Evolutionary conservation across 30 jellyfish, hydroid and myxozoan genomes (phyloP), one percentile per base, ranked within the genome.

Genomic region (Sanderia malayensis): DNA sequence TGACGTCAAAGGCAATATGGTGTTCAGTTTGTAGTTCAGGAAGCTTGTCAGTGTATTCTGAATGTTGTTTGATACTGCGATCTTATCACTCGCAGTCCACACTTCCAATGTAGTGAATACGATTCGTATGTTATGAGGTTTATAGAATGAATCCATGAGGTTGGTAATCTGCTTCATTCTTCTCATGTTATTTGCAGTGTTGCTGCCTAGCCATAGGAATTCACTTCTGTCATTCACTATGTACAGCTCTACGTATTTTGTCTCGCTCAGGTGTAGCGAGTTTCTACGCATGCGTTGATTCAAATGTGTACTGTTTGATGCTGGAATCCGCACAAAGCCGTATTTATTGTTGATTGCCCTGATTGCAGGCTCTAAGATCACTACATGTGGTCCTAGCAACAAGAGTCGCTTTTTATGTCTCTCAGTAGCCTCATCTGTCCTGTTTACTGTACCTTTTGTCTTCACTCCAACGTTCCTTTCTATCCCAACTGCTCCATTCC

Each of bases 21-120:
- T 32, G 18, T 52, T 23, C 10, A 8, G 11, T 18, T 94, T 73
- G 61, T 82, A 89, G 62, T 64, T 67, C 86, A 74, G 27, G 70
- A 81, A 81, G 25, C 61, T 28, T 1, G 11, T 13, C 65, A 89
- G 58, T 26, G 94, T 60, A 0, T 32, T 22, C 8, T 7, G 30
- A 1, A 81, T 45, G 15, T n/a, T 46, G 4, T 19, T 53, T n/a
- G 21, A 55, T 0, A 89, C 67, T 20, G 57, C 53, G 27, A 89
- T 71, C 13, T 29, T 24, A 57, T 89, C 81, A 3, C 24, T 30
- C 11, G 58, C 75, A 32, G 52, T 70, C 97, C 97, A 89, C 1
- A 89, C 93, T 60, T 89, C 97, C 1, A 89, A 71, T 7, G 85
- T 95, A 22, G 61, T 87, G 6, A 89, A 62, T 22, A 89, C 79